phyloP scores from a whole-genome alignment of 2,797 vertebrate genomes.

The Pterois miles region DNA sequence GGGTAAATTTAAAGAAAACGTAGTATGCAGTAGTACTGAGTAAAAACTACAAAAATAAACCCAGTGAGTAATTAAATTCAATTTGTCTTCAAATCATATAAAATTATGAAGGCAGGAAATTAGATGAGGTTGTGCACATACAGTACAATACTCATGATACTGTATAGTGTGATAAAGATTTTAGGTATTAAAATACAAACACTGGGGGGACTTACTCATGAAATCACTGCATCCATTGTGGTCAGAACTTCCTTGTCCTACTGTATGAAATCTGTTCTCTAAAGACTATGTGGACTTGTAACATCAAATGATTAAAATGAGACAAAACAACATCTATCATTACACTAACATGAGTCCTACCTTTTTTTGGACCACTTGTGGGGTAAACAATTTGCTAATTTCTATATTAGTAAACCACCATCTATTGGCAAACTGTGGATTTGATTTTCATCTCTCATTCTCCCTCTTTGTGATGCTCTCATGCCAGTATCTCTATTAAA shows the following conservation, averaged over 20 bases:
- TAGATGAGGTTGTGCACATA: too few relatives aligned
- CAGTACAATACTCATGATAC: not conserved
- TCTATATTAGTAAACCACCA: conserved; percentile 10
- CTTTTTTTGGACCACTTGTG: conserved; percentile 11
- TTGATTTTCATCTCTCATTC: conserved; percentile 77
- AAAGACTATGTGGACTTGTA: not conserved
- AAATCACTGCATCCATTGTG: not conserved
- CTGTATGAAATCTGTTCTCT: not conserved
- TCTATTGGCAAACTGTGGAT: conserved; percentile 58
- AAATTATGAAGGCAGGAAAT: not conserved
- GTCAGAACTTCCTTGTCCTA: not conserved
- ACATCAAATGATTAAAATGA: not conserved
- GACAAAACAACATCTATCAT: not conserved
- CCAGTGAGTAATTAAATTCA: not conserved
- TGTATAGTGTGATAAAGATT: not conserved
- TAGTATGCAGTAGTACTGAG: not conserved
- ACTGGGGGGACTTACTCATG: too few relatives aligned
- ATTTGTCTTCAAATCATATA: not conserved
- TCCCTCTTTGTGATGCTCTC: conserved; percentile 47
- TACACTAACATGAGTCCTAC: conserved; percentile 5
- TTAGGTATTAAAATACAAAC: not conserved
- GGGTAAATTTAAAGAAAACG: not conserved
- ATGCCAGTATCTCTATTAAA: conserved; percentile 55
- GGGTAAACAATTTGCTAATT: conserved; percentile 32
- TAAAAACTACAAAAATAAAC: not conserved